Base-by-base conservation (phyloP, 2,888 invertebrate species). In the Chironomus tentans region DNA sequence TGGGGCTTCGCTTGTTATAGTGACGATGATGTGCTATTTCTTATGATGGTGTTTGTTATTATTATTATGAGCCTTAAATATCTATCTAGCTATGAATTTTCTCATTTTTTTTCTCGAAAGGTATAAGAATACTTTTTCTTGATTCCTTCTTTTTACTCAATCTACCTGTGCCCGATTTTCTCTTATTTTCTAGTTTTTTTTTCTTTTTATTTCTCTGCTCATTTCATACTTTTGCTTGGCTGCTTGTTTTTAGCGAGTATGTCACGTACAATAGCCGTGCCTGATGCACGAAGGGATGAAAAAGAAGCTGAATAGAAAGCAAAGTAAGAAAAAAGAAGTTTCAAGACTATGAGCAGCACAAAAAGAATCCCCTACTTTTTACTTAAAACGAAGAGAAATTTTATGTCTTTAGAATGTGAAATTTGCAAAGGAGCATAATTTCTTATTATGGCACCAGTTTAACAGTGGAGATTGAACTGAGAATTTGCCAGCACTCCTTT, bases 371-470 rank as follows among this genome's bases (percentile, higher is more conserved):
- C 7, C 2, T 10, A 10, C 38, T 38, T 38, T 38, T 38, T 10
- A 38, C 56, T 56, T 56, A 56, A 56, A 56, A 10, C 10, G 38
- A 38, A 50, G 13, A 38, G 10, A 28, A 38, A 10, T 68, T 68
- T 71, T 71, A 71, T 71, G 71, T 71, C 71, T 71, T 71, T 50
- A 56, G 71, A 71, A 72, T 72, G 62, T 62, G 72, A 72, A 56
- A 72, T 72, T 72, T 50, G 21, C 28, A 61, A 22, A 72, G 56
- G 10, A 72, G 72, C 72, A 72, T 72, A 72, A 72, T 61, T 62
- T 62, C 24, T 46, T 62, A 72, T 62, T 62, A 72, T 72, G 15
- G 70, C 62, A 28, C 61, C 50, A 28, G 38, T 56, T 50, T 50
- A 18, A 6, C 56, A 38, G 38, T 38, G 7, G n/a, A 70, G 47